Percentiles rank a stretch among this genome's conserved stretches.
Evolutionary conservation across 2,113 vertebrate species (phyloP).

Genomic region (Bufo gargarizans): DNA sequence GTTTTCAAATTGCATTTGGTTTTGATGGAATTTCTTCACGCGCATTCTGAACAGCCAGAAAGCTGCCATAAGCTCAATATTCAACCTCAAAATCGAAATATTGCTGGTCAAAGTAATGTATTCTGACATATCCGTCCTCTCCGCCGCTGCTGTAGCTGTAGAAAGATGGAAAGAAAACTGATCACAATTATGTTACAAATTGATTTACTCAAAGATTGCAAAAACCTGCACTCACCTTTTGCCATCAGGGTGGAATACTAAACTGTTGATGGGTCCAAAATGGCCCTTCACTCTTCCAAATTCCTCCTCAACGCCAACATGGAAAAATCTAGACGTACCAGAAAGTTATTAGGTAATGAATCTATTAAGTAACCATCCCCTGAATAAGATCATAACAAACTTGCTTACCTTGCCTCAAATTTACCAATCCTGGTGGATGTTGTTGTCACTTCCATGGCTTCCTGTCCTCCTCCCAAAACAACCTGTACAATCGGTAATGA

Average conservation of each 20-base stretch:
- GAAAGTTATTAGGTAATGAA: background rate
- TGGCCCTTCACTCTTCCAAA: constrained; percentile 97
- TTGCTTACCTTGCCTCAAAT: constrained; percentile 91
- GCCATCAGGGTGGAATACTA: constrained; percentile 95
- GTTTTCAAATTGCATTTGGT: background rate
- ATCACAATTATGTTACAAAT: background rate
- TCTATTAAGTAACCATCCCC: background rate
- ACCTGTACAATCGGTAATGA: constrained; percentile 74
- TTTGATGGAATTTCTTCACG: background rate
- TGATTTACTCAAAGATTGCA: background rate
- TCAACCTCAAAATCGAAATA: constrained; percentile 99
- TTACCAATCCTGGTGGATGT: constrained; percentile 98
- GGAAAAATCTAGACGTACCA: constrained; percentile 84
- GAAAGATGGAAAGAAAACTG: constrained; percentile 27
- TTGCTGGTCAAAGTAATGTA: constrained; percentile 95
- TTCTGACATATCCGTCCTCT: constrained; percentile 94
- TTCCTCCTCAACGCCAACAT: constrained; percentile 94
- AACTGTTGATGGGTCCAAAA: constrained; percentile 97
- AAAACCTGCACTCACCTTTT: constrained; percentile 82
- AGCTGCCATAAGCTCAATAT: constrained; percentile 68
- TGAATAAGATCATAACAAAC: background rate
- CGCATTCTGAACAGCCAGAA: background rate
- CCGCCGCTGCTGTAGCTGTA: constrained; percentile 95
- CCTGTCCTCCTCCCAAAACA: constrained; percentile 95
- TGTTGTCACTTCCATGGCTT: constrained; percentile 98